Conservation (phyloP, 1,140 invertebrate genomes). For the Panagrolaimus sp. region DNA sequence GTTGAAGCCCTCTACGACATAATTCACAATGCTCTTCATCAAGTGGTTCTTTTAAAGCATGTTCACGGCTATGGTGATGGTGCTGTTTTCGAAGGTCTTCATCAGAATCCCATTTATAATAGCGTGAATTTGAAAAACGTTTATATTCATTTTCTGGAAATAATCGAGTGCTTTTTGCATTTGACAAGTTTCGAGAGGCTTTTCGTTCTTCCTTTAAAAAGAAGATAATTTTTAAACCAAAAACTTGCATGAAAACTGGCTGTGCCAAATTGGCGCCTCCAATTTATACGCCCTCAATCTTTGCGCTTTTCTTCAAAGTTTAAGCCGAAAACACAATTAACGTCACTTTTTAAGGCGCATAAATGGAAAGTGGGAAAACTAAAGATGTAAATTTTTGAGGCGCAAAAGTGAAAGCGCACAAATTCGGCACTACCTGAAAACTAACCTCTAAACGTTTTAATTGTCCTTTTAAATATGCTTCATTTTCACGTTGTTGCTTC, state of each 20-base stretch:
- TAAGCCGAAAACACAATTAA: too few species aligned
- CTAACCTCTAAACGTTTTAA: neutral
- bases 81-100: neutral
- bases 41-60: neutral
- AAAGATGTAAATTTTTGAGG: too few species aligned
- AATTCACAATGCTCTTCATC: neutral
- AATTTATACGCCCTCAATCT: too few species aligned
- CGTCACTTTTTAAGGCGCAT: too few species aligned
- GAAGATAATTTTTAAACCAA: too few species aligned
- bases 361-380: too few species aligned
- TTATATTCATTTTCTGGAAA: neutral
- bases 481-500: neutral
- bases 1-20: neutral
- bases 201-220: too few species aligned
- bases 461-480: neutral
- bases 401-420: too few species aligned
- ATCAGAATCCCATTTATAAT: neutral
- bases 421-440: too few species aligned
- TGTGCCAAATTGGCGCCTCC: too few species aligned
- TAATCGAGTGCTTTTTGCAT: neutral
- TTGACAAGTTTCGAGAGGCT: neutral
- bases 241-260: too few species aligned
- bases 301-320: too few species aligned
- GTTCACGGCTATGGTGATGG: neutral
- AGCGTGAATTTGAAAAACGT: slow-evolving; percentile 2